Evolutionary conservation across 2,888 invertebrate species (phyloP), one percentile per base, ranked within the genome.

Genomic region (Cephus rjabovi): DNA sequence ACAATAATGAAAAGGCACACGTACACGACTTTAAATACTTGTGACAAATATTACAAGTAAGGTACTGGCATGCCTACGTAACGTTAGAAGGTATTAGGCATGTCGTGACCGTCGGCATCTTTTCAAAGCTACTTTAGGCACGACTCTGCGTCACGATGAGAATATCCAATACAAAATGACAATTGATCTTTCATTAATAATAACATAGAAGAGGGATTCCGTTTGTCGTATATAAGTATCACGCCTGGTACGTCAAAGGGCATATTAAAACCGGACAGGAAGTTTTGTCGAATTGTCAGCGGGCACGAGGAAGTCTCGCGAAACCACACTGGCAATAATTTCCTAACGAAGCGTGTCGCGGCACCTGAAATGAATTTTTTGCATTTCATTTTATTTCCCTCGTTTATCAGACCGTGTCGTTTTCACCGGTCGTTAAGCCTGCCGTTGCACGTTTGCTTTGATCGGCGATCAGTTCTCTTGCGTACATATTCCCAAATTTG

Each of bases 41-140:
- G 73, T 75, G 78, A 78, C 78, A 78, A 78, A 78, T 78, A 78
- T 78, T 78, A 78, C 78, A 70, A 68, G 34, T 78, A 56, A 56
- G 23, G 40, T 56, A 56, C 23, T 56, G 40, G 40, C 40, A 15
- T 40, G 40, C 40, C 40, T 56, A 15, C 40, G 40, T 56, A 56
- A 56, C 40, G 40, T 56, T 23, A 56, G 40, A 56, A 56, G 40
- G 23, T 9, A 56, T 56, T 23, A 56, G 40, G 23, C 40, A 56
- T 15, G 15, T 40, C 40, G 40, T 1, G 40, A 40, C 15, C 23
- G 40, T 56, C 40, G 40, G 40, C 40, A 56, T 56, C 40, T 56
- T 56, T 56, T 23, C 23, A 56, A 6, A 15, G 40, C 40, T 56
- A 9, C 9, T 56, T 56, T 56, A 56, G 40, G 23, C 40, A 23